Base-by-base conservation (phyloP, 1,140 invertebrate genomes). In the Agrypnia vestita region DNA sequence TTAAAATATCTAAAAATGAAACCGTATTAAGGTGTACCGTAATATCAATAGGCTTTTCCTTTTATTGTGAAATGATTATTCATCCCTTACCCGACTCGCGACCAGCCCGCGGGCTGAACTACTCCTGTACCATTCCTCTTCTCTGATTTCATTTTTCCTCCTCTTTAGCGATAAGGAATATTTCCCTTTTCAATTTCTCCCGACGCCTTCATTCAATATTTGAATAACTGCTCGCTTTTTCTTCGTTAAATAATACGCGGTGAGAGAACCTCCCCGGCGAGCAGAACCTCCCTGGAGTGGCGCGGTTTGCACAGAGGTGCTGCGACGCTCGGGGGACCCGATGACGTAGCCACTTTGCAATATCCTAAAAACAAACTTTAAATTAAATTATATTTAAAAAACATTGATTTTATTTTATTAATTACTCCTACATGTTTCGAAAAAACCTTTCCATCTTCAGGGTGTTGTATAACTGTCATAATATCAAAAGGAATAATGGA, bases 141-240 rank as follows among this genome's bases (percentile, higher is more conserved):
- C 25, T 64, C 76, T 53, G 17, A 15, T 67, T 69, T 77, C 76
- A 69, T 77, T 77, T 61, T 55, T 72, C 13, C 35, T 53, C 25
- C 59, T 67, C 17, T 67, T 51, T 25, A 17, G 61, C 61, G 49
- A 69, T 64, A 69, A 77, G 35, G 25, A 53, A 55, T 77, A 77
- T 67, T 77, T 51, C 44, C 69, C 61, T 75, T 67, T 77, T 67
- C 61, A 77, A 77, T 67, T 53, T 77, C 47, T 61, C 25, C 13
- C 25, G 43, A 67, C 61, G 76, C 47, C 47, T 69, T 77, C 62
- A 69, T 69, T 77, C 76, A 77, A 77, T 77, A 77, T 77, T 77
- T 77, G 76, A 77, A 77, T 77, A 67, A 76, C 53, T 47, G 47
- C 76, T 77, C 59, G 35, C 76, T 77, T 77, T 75, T 77, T 67